Evolutionary conservation across 2,797 vertebrate genomes (phyloP).

Genomic region (Hyperoplus immaculatus): DNA sequence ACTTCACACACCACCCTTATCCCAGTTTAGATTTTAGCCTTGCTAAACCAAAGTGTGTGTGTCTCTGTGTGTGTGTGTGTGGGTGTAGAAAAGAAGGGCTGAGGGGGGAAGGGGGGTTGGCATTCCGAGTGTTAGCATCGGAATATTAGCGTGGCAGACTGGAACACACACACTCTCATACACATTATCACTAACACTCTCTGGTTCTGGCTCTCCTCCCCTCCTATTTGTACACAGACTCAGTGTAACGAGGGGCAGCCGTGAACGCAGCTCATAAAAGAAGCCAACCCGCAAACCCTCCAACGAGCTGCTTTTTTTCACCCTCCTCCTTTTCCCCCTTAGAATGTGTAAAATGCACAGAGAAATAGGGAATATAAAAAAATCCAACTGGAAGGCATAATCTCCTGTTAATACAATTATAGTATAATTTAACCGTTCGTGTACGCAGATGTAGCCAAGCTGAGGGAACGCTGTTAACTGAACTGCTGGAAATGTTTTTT

Average conservation of each 20-base stretch:
- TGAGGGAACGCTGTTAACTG: conserved; percentile 83
- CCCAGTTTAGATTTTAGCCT: conserved; percentile 90
- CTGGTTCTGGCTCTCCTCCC: conserved; percentile 89
- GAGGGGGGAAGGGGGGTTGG: conserved; percentile 40
- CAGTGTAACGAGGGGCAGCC: conserved; percentile 91
- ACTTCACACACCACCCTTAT: conserved; percentile 53
- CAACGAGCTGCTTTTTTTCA: conserved; percentile 74
- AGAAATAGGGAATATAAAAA: conserved; percentile 89
- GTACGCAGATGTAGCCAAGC: conserved; percentile 93
- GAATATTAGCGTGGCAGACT: conserved; percentile 90
- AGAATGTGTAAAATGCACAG: conserved; percentile 84
- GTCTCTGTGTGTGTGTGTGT: conserved; percentile 22
- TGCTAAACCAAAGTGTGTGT: conserved; percentile 79
- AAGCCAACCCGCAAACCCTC: conserved; percentile 89
- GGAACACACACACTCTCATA: conserved; percentile 69
- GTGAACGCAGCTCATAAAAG: conserved; percentile 95
- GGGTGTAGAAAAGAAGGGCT: conserved; percentile 25
- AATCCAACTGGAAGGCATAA: conserved; percentile 95
- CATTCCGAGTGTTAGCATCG: conserved; percentile 64
- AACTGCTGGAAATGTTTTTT: conserved; percentile 83
- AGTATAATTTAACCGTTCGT: conserved; percentile 95
- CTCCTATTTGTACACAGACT: conserved; percentile 98
- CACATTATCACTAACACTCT: conserved; percentile 75
- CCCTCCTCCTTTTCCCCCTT: conserved; percentile 69
- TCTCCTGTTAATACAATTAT: conserved; percentile 97